Evolutionary conservation across 2,113 vertebrate species (phyloP).

Genomic region (Crotalus horridus): DNA sequence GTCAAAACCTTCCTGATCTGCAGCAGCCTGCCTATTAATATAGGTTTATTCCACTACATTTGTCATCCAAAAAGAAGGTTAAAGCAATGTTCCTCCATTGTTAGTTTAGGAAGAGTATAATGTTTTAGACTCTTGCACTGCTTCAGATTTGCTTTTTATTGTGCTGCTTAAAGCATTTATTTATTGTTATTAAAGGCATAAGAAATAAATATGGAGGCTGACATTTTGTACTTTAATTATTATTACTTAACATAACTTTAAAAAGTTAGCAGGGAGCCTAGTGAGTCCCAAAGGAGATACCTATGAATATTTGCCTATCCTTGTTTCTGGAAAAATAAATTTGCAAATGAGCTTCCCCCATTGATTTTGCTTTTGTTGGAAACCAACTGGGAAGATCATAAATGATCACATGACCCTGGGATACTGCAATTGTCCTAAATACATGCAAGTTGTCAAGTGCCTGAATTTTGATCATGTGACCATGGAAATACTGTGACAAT

Average conservation of each 20-base stretch:
- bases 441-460: not conserved
- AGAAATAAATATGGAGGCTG: not conserved
- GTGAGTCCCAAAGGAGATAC: not conserved
- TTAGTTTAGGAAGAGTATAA: not conserved
- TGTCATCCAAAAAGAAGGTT: not conserved
- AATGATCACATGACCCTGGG: not conserved
- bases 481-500: not conserved
- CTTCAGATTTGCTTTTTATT: not conserved
- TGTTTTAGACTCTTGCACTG: not conserved
- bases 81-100: not conserved
- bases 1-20: not conserved
- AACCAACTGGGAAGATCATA: too few relatives aligned
- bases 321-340: not conserved
- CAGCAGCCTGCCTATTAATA: not conserved
- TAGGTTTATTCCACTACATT: not conserved
- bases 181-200: not conserved
- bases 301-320: not conserved
- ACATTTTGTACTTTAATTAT: not conserved
- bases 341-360: not conserved
- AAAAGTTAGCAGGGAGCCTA: not conserved
- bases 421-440: not conserved
- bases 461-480: not conserved
- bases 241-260: not conserved
- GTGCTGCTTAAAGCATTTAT: not conserved
- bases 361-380: too few relatives aligned